Evolutionary conservation across 2,113 vertebrate genomes (phyloP), one percentile per base, ranked within the genome.

Genomic region (Rhea pennata): DNA sequence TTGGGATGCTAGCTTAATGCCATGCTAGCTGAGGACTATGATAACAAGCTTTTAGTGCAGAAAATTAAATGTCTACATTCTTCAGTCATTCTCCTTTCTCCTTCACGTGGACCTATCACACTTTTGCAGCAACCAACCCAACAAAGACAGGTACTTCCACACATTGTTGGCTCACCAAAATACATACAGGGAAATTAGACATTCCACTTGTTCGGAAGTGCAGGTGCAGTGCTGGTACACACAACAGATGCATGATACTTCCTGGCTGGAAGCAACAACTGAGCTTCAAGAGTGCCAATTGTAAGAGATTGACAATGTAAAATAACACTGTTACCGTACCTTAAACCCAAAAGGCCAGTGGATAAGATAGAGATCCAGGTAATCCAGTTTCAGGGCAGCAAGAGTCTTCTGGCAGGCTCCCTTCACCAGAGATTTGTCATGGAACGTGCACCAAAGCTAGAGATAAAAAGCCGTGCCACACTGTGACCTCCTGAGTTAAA

Each of bases 291-390:
- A 82, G 27, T 5, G 9, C 5, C 5, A 46, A 9, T 26, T 48
- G 58, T 4, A 51, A 80, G n/a, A 83, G 70, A 51, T 8, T 62
- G 9, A 46, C 16, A 31, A 23, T n/a, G 27, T 31, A 56, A 56
- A 27, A 56, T 17, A 11, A 4, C 39, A 15, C 50, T 3, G 4
- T 1, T n/a, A 48, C n/a, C 23, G 5, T 95, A 99, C 99, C 99
- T 99, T 98, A 24, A 99, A 98, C 19, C 99, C 99, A 67, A 98
- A 77, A 6, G 99, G 99, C 99, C 99, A 99, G 88, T 99, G 99
- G 9, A 99, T n/a, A 0, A 99, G 98, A 82, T 99, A 99, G 26
- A 99, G 99, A 87, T 99, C 99, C 77, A 99, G 87, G 95, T 99
- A 99, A 88, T 98, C 98, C 95, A 99, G 91, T 65, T 99, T 98